Conservation (phyloP, 2,888 invertebrate genomes). For the Brachypalpus laphriformis region DNA sequence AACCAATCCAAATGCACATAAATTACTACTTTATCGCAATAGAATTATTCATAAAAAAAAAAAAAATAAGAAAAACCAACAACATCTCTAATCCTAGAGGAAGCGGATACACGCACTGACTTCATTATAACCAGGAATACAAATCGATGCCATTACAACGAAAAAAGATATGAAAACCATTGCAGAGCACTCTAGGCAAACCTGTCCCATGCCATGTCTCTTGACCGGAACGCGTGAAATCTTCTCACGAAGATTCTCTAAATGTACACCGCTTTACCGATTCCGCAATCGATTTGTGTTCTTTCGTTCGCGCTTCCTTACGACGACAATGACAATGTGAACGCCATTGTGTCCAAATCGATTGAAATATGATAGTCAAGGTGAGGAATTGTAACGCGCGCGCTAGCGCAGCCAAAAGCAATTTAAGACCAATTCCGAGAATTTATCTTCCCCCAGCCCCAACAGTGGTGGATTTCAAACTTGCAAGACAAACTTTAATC, state of each 20-base stretch:
- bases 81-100: slow-evolving; percentile 51
- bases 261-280: slow-evolving; percentile 42
- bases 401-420: slow-evolving; percentile 2
- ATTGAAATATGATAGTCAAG: slow-evolving; percentile 56
- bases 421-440: slow-evolving; percentile 55
- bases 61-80: too few relatives aligned
- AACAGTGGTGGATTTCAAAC: slow-evolving; percentile 1
- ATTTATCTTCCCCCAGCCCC: slow-evolving; percentile 35
- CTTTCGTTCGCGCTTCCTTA: neutral
- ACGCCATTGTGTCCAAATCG: slow-evolving; percentile 36
- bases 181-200: neutral
- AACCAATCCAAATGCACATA: slow-evolving; percentile 67
- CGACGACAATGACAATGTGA: neutral
- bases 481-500: slow-evolving; percentile 7
- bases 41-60: slow-evolving; percentile 66
- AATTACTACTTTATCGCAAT: slow-evolving; percentile 51
- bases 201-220: slow-evolving; percentile 19
- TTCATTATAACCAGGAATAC: slow-evolving; percentile 69
- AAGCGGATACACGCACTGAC: slow-evolving; percentile 66
- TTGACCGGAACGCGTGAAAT: slow-evolving; percentile 43
- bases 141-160: slow-evolving; percentile 60
- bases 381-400: slow-evolving; percentile 55
- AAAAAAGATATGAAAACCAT: slow-evolving; percentile 3
- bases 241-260: slow-evolving; percentile 69
- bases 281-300: slow-evolving; percentile 56